Evolutionary conservation across 1,140 invertebrate genomes (phyloP).

Genomic region (Tetraneura akinire): DNA sequence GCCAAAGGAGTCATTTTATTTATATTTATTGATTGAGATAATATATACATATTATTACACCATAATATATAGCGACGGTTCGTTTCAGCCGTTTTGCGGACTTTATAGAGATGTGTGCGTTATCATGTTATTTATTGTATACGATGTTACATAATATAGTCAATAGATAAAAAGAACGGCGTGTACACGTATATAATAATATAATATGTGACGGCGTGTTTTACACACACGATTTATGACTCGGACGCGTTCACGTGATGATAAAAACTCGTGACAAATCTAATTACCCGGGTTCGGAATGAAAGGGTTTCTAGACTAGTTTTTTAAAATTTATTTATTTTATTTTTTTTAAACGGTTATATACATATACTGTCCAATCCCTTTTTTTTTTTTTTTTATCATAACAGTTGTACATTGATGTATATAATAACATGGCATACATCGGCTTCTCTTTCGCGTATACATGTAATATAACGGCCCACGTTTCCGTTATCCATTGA

Average conservation of each 20-base stretch:
- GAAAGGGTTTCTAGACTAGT: constrained; percentile 15
- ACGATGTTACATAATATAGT: too few species aligned
- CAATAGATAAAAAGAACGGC: too few species aligned
- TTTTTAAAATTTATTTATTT: not conserved
- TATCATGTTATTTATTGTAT: not conserved
- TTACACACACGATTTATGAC: constrained; percentile 39
- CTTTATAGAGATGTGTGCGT: not conserved
- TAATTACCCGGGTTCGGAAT: not conserved
- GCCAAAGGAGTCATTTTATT: too few species aligned
- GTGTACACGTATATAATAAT: too few species aligned
- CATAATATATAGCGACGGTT: constrained; percentile 2
- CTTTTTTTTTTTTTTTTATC: not conserved
- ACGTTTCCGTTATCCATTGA: constrained; percentile 14
- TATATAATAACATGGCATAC: not conserved
- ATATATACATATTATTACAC: too few species aligned
- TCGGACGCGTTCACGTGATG: constrained; percentile 40
- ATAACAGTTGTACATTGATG: not conserved
- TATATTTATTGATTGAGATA: too few species aligned
- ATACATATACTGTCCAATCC: constrained; percentile 8
- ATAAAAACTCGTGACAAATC: constrained; percentile 45
- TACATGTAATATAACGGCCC: not conserved
- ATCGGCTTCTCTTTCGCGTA: not conserved
- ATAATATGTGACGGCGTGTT: constrained; percentile 30
- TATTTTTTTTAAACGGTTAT: constrained; percentile 27
- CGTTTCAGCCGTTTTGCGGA: constrained; percentile 39